A percentile compares a stretch with the other conserved stretches of the same genome.
These are phyloP conservation scores for Pseudochirops corinnae DNA, from an alignment of 2,797 vertebrate genomes.

Conservation along the genomic window DNA sequence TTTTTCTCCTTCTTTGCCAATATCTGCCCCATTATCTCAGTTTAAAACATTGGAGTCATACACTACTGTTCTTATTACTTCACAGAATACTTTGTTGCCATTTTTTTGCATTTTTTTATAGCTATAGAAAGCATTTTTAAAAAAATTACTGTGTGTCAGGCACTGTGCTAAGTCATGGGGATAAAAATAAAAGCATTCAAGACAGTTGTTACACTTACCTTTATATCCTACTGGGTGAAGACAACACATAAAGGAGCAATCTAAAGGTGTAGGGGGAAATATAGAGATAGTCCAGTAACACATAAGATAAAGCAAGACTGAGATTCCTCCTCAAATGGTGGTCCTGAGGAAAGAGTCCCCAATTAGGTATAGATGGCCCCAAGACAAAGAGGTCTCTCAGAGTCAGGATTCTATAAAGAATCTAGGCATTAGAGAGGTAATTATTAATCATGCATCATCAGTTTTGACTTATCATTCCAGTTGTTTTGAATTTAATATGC, in stretches of 20 bases:
- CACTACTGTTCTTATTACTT: not conserved
- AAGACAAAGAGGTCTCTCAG: not conserved
- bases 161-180: not conserved
- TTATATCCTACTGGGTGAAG: not conserved
- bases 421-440: not conserved
- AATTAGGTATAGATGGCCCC: not conserved
- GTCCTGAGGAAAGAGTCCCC: not conserved
- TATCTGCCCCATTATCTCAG: too few relatives aligned
- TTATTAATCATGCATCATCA: not conserved
- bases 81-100: not conserved
- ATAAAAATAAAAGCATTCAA: not conserved
- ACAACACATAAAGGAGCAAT: not conserved
- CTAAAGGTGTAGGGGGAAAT: not conserved
- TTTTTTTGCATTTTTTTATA: too few relatives aligned
- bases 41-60: too few relatives aligned
- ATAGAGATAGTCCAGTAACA: not conserved
- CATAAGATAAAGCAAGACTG: not conserved
- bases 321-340: not conserved
- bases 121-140: too few relatives aligned
- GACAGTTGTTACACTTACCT: not conserved
- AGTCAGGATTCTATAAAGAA: not conserved
- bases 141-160: too few relatives aligned
- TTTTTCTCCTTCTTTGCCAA: too few relatives aligned
- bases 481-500: not conserved
- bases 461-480: not conserved